Evolutionary conservation across 1,140 invertebrate genomes (phyloP).

Genomic region (Calliphora vicina): DNA sequence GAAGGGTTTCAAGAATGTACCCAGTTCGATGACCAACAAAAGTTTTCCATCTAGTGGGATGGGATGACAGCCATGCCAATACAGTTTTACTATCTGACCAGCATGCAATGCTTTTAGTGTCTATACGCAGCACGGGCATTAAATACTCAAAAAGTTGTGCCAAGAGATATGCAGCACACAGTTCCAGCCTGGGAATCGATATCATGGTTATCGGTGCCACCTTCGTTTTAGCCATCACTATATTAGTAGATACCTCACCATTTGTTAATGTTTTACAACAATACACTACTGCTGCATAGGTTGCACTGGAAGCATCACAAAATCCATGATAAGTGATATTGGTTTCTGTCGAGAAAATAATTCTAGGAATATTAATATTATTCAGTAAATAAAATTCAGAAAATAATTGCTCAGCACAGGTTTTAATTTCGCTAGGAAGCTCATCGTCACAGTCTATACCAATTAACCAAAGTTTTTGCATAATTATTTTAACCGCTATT

Average conservation of each 20-base stretch:
- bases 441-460: constrained; percentile 56
- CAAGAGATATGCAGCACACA: constrained; percentile 42
- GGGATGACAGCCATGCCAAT: neutral
- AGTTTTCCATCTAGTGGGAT: neutral
- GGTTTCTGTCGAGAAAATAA: neutral
- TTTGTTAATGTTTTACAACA: constrained; percentile 33
- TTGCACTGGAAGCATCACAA: neutral
- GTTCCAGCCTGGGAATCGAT: constrained; percentile 51
- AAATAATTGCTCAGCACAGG: neutral
- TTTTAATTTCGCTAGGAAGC: constrained; percentile 37
- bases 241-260: constrained; percentile 19
- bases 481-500: constrained; percentile 57
- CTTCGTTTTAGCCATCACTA: neutral
- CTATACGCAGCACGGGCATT: neutral
- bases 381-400: neutral
- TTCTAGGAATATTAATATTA: neutral
- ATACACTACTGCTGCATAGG: neutral
- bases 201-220: constrained; percentile 45
- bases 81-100: neutral
- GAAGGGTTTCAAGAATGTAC: neutral
- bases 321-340: neutral
- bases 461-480: constrained; percentile 57
- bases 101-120: neutral
- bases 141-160: constrained; percentile 33
- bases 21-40: neutral